Evolutionary conservation across 2,888 invertebrate species (phyloP).

Genomic region (Ectemnius lituratus): DNA sequence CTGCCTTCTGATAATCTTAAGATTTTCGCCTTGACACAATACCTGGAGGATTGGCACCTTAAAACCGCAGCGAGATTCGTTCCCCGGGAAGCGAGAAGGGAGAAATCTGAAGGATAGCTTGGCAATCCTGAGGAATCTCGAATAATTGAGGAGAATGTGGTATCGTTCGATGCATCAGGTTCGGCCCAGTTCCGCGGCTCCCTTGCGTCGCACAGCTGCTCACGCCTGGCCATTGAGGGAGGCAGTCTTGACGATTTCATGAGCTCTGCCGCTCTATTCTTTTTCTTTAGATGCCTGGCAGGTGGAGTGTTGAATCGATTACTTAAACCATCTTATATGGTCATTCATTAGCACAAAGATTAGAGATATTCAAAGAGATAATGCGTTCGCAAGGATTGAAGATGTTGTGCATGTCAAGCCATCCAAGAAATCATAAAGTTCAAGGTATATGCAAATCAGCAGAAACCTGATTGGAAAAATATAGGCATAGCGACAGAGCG

Average conservation of each 20-base stretch:
- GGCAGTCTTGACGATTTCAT: constrained; percentile 83
- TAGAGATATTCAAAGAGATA: too few relatives aligned
- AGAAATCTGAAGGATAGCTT: constrained; percentile 57
- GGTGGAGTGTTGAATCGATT: background rate
- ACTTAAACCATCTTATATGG: background rate
- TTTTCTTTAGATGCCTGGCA: constrained; percentile 80
- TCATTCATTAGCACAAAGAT: too few relatives aligned
- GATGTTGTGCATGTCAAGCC: too few relatives aligned
- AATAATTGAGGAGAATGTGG: constrained; percentile 39
- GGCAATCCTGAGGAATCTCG: constrained; percentile 20
- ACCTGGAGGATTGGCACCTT: constrained; percentile 77
- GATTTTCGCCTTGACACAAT: constrained; percentile 15
- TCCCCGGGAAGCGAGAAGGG: constrained; percentile 65
- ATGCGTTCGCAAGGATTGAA: too few relatives aligned
- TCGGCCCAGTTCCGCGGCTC: constrained; percentile 31
- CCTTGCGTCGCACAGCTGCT: constrained; percentile 72
- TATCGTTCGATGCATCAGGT: constrained; percentile 4
- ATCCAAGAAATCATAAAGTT: background rate
- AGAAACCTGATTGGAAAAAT: background rate
- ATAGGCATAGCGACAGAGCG: background rate
- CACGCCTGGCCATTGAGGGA: constrained; percentile 84
- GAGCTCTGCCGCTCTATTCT: constrained; percentile 85
- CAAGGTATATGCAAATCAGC: constrained; percentile 1
- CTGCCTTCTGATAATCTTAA: background rate
- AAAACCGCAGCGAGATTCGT: constrained; percentile 84